phyloP scores from a whole-genome alignment of 2,888 invertebrate genomes.

The Allolobophora icterica region DNA sequence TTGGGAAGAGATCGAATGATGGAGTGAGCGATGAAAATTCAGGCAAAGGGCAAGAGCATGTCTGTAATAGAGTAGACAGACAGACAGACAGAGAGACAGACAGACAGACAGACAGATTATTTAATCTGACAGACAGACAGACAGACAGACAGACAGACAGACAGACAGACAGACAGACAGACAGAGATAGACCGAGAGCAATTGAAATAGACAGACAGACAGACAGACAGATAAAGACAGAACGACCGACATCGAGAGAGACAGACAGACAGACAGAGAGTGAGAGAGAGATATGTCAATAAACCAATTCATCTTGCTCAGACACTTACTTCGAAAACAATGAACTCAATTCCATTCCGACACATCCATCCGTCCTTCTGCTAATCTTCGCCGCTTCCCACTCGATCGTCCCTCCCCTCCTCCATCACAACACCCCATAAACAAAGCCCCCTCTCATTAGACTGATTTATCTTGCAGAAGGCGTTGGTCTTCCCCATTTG shows the following conservation, averaged over 20 bases:
- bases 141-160: neutral
- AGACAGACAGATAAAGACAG: neutral
- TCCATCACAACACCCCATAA: neutral
- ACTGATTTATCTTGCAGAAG: neutral
- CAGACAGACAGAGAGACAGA: neutral
- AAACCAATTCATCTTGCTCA: neutral
- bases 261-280: neutral
- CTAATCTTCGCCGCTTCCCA: neutral
- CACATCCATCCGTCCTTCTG: neutral
- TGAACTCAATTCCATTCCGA: neutral
- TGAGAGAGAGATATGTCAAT: neutral
- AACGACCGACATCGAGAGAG: neutral
- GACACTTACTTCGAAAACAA: neutral
- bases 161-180: neutral
- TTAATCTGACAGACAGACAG: neutral
- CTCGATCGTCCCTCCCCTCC: neutral
- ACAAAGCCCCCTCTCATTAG: neutral
- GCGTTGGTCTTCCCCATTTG: neutral
- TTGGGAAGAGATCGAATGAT: neutral
- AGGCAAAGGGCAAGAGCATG: neutral
- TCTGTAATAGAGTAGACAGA: neutral
- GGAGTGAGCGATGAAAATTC: neutral
- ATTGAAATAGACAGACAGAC: neutral
- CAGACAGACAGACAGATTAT: neutral
- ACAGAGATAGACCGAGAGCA: too few species aligned